These are phyloP conservation scores for Ecliptopera silaceata DNA, from an alignment of 2,888 invertebrate genomes.

Conservation along the genomic window DNA sequence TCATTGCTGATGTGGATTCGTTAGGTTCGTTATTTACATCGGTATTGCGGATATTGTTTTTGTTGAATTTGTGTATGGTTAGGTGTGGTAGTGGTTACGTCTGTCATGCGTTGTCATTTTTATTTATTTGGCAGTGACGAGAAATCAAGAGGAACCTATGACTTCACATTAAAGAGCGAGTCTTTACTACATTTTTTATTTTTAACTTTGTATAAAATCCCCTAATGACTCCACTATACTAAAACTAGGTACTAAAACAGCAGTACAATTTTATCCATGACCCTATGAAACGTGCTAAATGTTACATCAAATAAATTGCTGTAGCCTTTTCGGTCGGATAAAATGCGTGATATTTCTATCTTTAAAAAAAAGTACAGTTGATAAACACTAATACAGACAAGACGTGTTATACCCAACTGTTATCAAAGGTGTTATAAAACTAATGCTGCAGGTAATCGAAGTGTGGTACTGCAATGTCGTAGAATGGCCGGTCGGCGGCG, in stretches of 20 bases:
- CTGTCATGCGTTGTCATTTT: neutral
- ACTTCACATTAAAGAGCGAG: neutral
- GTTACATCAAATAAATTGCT: too few species aligned
- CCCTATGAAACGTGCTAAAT: too few species aligned
- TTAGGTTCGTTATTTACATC: neutral
- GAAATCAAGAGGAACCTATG: neutral
- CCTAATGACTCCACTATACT: too few species aligned
- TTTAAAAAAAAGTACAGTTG: too few species aligned
- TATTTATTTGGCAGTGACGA: neutral
- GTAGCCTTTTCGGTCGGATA: too few species aligned
- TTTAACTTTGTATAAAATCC: too few species aligned
- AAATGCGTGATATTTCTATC: too few species aligned
- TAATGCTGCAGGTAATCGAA: constrained; percentile 40
- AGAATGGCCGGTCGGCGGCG: constrained; percentile 56
- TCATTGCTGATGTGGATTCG: neutral
- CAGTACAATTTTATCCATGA: too few species aligned
- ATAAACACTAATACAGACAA: too few species aligned
- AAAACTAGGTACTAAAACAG: too few species aligned
- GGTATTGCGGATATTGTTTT: neutral
- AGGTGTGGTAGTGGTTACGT: too few species aligned
- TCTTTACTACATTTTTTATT: neutral
- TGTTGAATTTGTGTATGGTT: neutral
- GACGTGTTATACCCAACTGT: too few species aligned
- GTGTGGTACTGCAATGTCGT: constrained; percentile 43
- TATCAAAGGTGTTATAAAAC: neutral